A percentile compares a stretch with the other conserved stretches of the same genome.
phyloP scores from a whole-genome alignment of 2,113 vertebrate species.

The Coreoperca whiteheadi region DNA sequence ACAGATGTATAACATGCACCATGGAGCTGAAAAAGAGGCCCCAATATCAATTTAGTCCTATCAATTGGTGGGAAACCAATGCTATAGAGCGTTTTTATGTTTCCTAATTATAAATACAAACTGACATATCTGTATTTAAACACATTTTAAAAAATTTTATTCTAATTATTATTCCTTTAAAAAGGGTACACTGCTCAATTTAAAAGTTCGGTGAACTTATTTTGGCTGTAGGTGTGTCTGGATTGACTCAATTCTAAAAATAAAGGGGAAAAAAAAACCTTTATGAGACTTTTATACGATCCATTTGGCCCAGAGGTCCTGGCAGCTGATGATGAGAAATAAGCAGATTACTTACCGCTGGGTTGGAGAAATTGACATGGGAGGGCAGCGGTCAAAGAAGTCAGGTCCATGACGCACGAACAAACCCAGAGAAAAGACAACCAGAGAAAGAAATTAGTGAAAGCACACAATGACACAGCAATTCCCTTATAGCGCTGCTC shows the following conservation, averaged over 20 bases:
- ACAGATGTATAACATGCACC: not conserved
- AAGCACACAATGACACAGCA: not conserved
- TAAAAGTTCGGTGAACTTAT: too few relatives aligned
- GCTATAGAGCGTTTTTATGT: not conserved
- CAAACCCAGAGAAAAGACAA: slow-evolving; percentile 8
- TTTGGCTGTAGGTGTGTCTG: not conserved
- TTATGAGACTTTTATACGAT: not conserved
- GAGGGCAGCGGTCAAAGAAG: not conserved
- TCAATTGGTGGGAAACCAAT: not conserved
- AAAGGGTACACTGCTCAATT: not conserved
- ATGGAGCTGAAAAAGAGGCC: not conserved
- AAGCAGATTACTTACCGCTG: slow-evolving; percentile 78
- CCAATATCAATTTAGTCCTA: too few relatives aligned
- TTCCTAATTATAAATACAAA: too few relatives aligned
- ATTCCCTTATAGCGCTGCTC: not conserved
- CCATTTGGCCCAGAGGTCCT: not conserved
- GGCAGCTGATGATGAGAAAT: not conserved
- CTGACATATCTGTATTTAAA: not conserved
- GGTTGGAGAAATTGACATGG: slow-evolving; percentile 40
- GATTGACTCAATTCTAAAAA: not conserved
- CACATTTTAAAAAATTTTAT: too few relatives aligned
- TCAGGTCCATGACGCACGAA: slow-evolving; percentile 42
- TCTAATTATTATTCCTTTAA: not conserved
- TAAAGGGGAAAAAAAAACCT: not conserved
- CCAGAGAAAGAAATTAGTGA: slow-evolving; percentile 11